These are phyloP conservation scores for Spongilla lacustris DNA, from an alignment of 37 sponge, comb jelly and placozoan species.

Conservation along the genomic window DNA sequence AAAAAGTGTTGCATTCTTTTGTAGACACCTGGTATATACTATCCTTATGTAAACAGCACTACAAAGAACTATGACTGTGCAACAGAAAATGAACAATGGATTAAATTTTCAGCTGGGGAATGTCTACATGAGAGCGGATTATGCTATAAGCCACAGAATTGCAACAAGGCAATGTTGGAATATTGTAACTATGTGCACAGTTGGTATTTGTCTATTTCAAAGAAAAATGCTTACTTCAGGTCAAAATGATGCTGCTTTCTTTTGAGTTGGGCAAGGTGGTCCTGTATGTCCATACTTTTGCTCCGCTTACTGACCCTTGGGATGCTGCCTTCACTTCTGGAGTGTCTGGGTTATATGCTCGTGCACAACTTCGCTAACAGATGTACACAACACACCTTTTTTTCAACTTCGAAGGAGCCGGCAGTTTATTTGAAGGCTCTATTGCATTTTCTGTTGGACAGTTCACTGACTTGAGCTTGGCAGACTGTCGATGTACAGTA, in stretches of 20 bases:
- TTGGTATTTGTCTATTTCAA: neutral
- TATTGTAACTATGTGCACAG: neutral
- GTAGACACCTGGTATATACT: too few relatives aligned
- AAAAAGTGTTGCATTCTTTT: too few relatives aligned
- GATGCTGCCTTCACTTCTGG: neutral
- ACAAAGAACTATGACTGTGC: too few relatives aligned
- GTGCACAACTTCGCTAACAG: neutral
- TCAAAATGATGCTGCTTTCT: constrained; percentile 40
- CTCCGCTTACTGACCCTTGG: neutral
- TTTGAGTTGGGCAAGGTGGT: constrained; percentile 41
- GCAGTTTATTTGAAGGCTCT: constrained; percentile 11
- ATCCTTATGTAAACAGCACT: too few relatives aligned
- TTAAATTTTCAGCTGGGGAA: neutral
- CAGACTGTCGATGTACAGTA: neutral
- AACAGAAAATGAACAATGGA: neutral
- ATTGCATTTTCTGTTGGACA: neutral
- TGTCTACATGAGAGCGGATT: neutral
- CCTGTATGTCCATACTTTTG: constrained; percentile 11
- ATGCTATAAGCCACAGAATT: neutral
- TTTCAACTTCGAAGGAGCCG: constrained; percentile 34
- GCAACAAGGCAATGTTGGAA: neutral
- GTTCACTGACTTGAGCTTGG: neutral
- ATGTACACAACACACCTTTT: constrained; percentile 5
- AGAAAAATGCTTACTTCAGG: constrained; percentile 1
- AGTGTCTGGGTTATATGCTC: neutral